A percentile compares a stretch with the other conserved stretches of the same genome.
phyloP scores from a whole-genome alignment of 2,797 vertebrate genomes.

The Otus scops region DNA sequence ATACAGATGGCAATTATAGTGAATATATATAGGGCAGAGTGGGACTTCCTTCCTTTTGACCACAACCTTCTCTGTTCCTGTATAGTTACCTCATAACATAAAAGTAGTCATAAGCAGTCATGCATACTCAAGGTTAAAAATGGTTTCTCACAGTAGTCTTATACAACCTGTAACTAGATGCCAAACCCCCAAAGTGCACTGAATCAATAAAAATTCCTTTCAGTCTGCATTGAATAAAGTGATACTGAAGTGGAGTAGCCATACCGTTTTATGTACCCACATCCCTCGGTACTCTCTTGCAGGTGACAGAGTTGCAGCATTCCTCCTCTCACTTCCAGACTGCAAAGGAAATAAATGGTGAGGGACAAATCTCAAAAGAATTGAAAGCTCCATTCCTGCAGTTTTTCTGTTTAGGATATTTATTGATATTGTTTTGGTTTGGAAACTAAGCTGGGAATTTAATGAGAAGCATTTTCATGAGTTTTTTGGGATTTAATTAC shows the following conservation, averaged over 20 bases:
- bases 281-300: background rate
- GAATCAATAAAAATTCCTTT: slow-evolving; percentile 50
- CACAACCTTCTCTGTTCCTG: background rate
- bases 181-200: slow-evolving; percentile 23
- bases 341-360: slow-evolving; percentile 12
- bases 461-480: slow-evolving; percentile 4
- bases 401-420: background rate
- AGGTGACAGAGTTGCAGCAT: background rate
- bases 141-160: slow-evolving; percentile 4
- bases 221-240: background rate
- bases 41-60: slow-evolving; percentile 13
- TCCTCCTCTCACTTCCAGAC: background rate
- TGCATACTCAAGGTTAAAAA: slow-evolving; percentile 17
- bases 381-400: background rate
- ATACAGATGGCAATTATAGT: background rate
- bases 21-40: slow-evolving; percentile 16
- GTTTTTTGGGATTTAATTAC: slow-evolving; percentile 16
- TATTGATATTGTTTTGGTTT: background rate
- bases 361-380: background rate
- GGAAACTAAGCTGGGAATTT: background rate
- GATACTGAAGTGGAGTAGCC: background rate
- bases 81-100: slow-evolving; percentile 14
- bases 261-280: background rate
- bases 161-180: slow-evolving; percentile 28
- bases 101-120: slow-evolving; percentile 1